Conservation (phyloP, 1,140 invertebrate genomes). For the Brachionus paranguensis region DNA sequence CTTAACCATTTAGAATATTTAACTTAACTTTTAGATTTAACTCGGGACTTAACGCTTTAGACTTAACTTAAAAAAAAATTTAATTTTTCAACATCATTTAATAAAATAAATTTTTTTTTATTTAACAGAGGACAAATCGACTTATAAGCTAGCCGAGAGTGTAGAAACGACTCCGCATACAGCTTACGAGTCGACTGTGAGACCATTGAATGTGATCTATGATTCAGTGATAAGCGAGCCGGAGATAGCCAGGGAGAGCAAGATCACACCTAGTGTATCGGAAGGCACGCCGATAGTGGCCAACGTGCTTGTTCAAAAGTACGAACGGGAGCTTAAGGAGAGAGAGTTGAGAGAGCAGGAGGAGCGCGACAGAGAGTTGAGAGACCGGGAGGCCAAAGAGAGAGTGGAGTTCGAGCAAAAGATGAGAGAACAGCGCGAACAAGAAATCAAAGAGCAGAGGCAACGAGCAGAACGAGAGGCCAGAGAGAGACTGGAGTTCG, state of each 20-base stretch:
- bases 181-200: neutral
- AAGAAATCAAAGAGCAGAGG: neutral
- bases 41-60: too few relatives aligned
- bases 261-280: neutral
- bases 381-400: neutral
- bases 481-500: neutral
- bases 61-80: too few relatives aligned
- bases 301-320: neutral
- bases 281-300: neutral
- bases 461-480: constrained; percentile 11
- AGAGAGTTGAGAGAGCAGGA: neutral
- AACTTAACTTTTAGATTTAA: neutral
- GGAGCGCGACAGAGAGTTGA: neutral
- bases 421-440: neutral
- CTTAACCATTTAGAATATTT: neutral
- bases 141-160: neutral
- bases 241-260: neutral
- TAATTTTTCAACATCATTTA: neutral
- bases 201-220: constrained; percentile 24
- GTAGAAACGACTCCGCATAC: neutral
- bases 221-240: neutral
- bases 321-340: neutral
- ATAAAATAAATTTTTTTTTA: neutral
- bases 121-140: neutral
- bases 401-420: neutral